A percentile compares a stretch with the other conserved stretches of the same genome.
Conservation (phyloP, 2,888 invertebrate species). For the Sinelater perroti region DNA sequence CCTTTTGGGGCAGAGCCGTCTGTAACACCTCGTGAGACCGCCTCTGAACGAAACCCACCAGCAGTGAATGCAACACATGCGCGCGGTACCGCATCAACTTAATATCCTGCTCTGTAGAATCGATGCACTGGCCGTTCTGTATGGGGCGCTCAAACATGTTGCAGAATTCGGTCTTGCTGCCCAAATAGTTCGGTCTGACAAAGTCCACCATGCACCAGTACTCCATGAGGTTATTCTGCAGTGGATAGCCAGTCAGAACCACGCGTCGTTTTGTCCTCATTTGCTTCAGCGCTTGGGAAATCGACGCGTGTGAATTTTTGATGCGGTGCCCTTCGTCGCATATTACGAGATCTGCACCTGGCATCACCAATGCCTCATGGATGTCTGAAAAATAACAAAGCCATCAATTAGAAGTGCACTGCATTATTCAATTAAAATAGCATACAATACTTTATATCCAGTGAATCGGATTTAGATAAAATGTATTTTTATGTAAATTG, state of each 20-base stretch:
- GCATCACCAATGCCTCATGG: conserved; percentile 84
- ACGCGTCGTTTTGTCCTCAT: conserved; percentile 93
- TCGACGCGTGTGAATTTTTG: conserved; percentile 97
- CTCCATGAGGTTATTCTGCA: conserved; percentile 96
- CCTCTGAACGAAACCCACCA: conserved; percentile 96
- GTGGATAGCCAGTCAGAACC: conserved; percentile 96
- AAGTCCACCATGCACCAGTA: conserved; percentile 99
- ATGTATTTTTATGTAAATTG: no score
- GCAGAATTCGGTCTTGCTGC: conserved; percentile 95
- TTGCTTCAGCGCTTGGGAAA: conserved; percentile 93
- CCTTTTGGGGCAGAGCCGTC: conserved; percentile 91
- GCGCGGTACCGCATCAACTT: conserved; percentile 93
- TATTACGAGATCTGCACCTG: conserved; percentile 93
- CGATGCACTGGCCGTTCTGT: conserved; percentile 97
- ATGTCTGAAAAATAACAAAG: conserved; percentile 77
- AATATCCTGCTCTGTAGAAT: conserved; percentile 94
- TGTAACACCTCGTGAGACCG: conserved; percentile 93
- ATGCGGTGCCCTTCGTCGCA: conserved; percentile 98
- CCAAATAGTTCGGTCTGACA: conserved; percentile 96
- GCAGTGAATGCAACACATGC: conserved; percentile 92
- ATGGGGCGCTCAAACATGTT: conserved; percentile 99
- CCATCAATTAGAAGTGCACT: no score
- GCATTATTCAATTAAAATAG: no score
- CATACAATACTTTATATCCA: no score
- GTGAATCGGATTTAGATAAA: no score